Conservation (phyloP, 2,797 vertebrate species). For the Hephaestus fuliginosus region DNA sequence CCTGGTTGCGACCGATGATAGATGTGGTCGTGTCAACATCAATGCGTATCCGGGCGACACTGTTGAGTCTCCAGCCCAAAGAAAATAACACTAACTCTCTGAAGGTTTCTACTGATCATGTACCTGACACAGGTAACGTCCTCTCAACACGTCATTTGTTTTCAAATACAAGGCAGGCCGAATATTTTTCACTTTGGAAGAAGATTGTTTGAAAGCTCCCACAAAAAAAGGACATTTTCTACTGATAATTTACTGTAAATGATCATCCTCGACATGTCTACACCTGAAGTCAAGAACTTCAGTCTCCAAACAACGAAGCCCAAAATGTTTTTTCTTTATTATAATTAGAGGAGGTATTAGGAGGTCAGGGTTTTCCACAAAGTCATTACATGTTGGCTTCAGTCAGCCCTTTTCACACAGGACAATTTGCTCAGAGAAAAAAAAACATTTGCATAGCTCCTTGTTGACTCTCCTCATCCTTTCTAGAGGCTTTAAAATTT, state of each 20-base stretch:
- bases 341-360: not conserved
- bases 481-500: not conserved
- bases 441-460: not conserved
- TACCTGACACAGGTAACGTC: not conserved
- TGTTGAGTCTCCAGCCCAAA: not conserved
- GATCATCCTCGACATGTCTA: not conserved
- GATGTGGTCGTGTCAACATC: conserved; percentile 1
- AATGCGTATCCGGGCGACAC: not conserved
- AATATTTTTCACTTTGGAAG: not conserved
- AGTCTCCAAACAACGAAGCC: not conserved
- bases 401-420: not conserved
- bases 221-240: not conserved
- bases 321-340: too few relatives aligned
- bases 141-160: not conserved
- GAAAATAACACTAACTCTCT: not conserved
- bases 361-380: not conserved
- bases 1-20: conserved; percentile 11
- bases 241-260: not conserved
- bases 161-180: not conserved
- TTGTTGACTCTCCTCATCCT: conserved; percentile 1
- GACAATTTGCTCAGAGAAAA: not conserved
- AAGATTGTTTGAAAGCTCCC: not conserved
- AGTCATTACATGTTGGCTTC: not conserved
- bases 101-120: not conserved
- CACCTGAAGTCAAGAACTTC: not conserved